Percentiles rank a stretch among this genome's conserved stretches.
phyloP scores from a whole-genome alignment of 2,797 vertebrate genomes.

The Pipistrellus nathusii region DNA sequence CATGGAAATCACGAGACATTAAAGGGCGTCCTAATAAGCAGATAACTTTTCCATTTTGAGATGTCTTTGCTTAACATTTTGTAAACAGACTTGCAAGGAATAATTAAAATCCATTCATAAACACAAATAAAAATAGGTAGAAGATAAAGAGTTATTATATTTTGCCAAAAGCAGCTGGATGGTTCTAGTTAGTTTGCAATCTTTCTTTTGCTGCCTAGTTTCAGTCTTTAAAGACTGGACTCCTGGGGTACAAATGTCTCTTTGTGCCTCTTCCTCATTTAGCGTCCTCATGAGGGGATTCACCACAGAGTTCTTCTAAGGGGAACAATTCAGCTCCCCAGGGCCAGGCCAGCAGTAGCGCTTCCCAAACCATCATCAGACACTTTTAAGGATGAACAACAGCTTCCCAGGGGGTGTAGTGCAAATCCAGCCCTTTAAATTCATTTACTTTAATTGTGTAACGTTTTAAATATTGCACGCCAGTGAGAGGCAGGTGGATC shows the following conservation, averaged over 20 bases:
- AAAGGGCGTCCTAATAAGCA: neutral
- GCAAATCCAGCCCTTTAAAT: slow-evolving; percentile 82
- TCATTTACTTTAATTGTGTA: slow-evolving; percentile 83
- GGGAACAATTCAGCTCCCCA: slow-evolving; percentile 76
- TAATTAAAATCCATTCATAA: slow-evolving; percentile 63
- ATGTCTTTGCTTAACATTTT: slow-evolving; percentile 23
- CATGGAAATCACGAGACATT: neutral
- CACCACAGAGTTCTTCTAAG: slow-evolving; percentile 79
- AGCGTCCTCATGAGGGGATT: slow-evolving; percentile 71
- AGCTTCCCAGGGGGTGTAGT: slow-evolving; percentile 73
- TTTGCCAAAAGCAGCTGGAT: slow-evolving; percentile 43
- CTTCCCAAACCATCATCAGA: slow-evolving; percentile 79
- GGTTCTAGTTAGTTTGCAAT: slow-evolving; percentile 62
- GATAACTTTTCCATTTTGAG: slow-evolving; percentile 28
- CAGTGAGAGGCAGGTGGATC: slow-evolving; percentile 83
- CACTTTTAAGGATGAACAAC: slow-evolving; percentile 82
- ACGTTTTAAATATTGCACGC: slow-evolving; percentile 80
- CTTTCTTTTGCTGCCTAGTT: slow-evolving; percentile 60
- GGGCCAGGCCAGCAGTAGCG: slow-evolving; percentile 60
- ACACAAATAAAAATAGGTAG: slow-evolving; percentile 31
- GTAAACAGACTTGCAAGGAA: neutral
- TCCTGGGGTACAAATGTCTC: slow-evolving; percentile 76
- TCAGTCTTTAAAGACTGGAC: slow-evolving; percentile 69
- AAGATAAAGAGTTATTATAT: slow-evolving; percentile 40
- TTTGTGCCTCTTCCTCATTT: slow-evolving; percentile 71